Conservation (phyloP, 2,113 vertebrate species). For the Miniopterus natalensis region DNA sequence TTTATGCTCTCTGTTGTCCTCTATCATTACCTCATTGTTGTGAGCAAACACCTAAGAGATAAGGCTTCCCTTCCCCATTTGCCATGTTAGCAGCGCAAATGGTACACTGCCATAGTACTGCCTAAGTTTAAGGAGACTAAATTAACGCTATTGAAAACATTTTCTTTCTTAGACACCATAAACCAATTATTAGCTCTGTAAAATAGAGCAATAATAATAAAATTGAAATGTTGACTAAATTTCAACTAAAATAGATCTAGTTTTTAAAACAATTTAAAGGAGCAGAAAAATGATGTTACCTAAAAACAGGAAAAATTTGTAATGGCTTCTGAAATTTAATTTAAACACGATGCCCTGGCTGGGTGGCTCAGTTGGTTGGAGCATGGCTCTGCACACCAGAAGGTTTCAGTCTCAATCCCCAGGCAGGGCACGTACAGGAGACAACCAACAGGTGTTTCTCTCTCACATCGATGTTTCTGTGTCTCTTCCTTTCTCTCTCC, state of each 20-base stretch:
- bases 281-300: background rate
- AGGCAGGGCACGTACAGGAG: background rate
- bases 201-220: background rate
- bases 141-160: background rate
- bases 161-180: background rate
- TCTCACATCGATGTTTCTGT: background rate
- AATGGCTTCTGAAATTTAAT: background rate
- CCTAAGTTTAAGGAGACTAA: background rate
- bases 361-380: background rate
- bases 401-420: background rate
- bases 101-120: accelerated
- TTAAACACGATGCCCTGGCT: background rate
- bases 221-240: background rate
- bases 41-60: background rate
- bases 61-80: background rate
- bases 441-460: background rate
- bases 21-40: background rate
- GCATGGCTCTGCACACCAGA: background rate
- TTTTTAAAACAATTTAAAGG: constrained; percentile 1
- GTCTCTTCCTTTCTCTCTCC: too few relatives aligned
- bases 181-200: background rate
- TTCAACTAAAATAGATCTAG: background rate
- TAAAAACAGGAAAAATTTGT: background rate
- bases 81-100: background rate
- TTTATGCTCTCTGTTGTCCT: constrained; percentile 54